Conservation (phyloP, 2,113 vertebrate genomes). For the Arenaria interpres region DNA sequence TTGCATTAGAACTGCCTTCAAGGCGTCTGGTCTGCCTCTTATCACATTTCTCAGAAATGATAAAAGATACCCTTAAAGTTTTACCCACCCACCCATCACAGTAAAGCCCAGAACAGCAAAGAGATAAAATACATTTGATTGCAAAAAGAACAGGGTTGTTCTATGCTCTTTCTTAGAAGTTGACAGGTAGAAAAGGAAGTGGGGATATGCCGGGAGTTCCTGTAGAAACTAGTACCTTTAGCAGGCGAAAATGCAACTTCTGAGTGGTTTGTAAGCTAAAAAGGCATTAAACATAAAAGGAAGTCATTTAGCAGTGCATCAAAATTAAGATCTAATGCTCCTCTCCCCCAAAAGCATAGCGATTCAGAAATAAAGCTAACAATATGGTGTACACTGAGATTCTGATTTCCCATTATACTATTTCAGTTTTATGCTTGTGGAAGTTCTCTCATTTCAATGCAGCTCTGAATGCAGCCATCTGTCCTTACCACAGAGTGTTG, state of each 20-base stretch:
- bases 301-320: not conserved
- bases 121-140: slow-evolving; percentile 8
- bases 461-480: not conserved
- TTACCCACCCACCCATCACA: not conserved
- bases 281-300: not conserved
- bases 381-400: not conserved
- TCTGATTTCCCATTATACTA: not conserved
- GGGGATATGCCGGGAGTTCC: not conserved
- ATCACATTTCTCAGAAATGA: slow-evolving; percentile 53
- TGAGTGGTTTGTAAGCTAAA: slow-evolving; percentile 6
- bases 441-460: slow-evolving; percentile 1
- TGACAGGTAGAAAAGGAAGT: not conserved
- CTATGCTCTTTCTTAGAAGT: not conserved
- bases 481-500: not conserved
- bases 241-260: not conserved
- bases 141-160: not conserved
- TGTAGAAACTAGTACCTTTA: slow-evolving; percentile 1
- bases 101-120: not conserved
- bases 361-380: not conserved
- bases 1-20: slow-evolving; percentile 54
- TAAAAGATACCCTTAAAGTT: slow-evolving; percentile 54
- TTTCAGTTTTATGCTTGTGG: not conserved
- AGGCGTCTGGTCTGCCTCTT: slow-evolving; percentile 61
- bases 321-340: not conserved
- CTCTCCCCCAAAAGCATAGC: not conserved